Percentiles rank a stretch among this genome's conserved stretches.
These are phyloP conservation scores for Hirtodrosophila confusa DNA, from an alignment of 2,888 invertebrate genomes.

Conservation along the genomic window DNA sequence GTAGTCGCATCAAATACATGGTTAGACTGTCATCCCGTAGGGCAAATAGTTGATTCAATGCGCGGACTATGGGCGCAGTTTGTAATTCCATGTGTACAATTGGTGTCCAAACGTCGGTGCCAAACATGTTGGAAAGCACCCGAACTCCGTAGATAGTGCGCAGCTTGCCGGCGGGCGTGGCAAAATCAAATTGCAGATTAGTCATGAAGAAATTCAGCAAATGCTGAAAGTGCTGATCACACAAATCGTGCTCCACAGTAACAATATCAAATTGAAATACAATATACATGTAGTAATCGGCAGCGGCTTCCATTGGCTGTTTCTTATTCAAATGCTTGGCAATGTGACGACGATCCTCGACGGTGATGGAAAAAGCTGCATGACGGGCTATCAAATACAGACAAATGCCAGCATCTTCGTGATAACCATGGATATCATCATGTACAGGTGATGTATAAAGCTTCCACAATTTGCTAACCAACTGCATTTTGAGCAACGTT, in stretches of 20 bases:
- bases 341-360: conserved; percentile 61
- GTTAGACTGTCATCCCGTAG: conserved; percentile 48
- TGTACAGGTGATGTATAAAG: conserved; percentile 54
- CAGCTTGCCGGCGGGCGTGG: conserved; percentile 39
- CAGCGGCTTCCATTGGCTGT: conserved; percentile 54
- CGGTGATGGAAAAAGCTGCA: conserved; percentile 37
- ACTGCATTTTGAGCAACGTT: conserved; percentile 77
- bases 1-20: conserved; percentile 66
- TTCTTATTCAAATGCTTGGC: conserved; percentile 62
- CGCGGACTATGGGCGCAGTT: conserved; percentile 24
- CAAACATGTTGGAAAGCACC: conserved; percentile 71
- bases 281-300: conserved; percentile 75
- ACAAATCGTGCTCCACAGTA: conserved; percentile 2
- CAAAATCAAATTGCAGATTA: conserved; percentile 52
- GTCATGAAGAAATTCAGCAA: conserved; percentile 38
- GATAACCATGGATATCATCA: conserved; percentile 41
- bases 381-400: conserved; percentile 66
- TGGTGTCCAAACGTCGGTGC: conserved; percentile 17
- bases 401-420: conserved; percentile 75
- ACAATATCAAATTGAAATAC: conserved; percentile 61
- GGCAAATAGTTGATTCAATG: conserved; percentile 73
- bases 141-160: conserved; percentile 67
- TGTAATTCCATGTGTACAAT: neutral
- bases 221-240: conserved; percentile 14
- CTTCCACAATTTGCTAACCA: conserved; percentile 77